These are phyloP conservation scores for Cryptotermes secundus DNA, from an alignment of 1,140 invertebrate genomes.

Conservation along the genomic window DNA sequence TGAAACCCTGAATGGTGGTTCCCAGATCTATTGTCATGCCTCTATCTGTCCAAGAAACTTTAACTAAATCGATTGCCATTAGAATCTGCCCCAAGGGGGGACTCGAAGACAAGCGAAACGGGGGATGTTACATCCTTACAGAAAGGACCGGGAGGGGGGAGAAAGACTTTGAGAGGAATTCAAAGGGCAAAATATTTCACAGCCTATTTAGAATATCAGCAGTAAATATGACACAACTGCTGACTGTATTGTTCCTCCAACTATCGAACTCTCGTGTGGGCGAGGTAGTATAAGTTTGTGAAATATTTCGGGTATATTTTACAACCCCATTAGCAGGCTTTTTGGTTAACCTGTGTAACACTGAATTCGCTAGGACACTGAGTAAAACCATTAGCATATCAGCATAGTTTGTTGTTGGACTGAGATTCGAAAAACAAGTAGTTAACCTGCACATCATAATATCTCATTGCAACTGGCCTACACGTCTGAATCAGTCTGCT, in stretches of 20 bases:
- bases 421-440: too few relatives aligned
- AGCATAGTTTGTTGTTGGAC: too few relatives aligned
- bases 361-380: too few relatives aligned
- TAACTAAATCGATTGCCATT: slow-evolving; percentile 19
- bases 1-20: slow-evolving; percentile 1
- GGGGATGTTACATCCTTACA: neutral
- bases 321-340: too few relatives aligned
- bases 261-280: too few relatives aligned
- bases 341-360: too few relatives aligned
- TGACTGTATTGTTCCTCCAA: neutral
- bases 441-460: too few relatives aligned
- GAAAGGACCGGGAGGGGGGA: neutral
- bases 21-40: neutral
- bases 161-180: neutral
- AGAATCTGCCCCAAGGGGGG: neutral
- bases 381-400: too few relatives aligned
- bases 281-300: too few relatives aligned
- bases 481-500: too few relatives aligned
- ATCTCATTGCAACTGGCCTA: too few relatives aligned
- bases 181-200: neutral
- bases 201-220: neutral
- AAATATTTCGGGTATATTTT: too few relatives aligned
- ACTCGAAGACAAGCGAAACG: neutral
- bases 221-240: neutral
- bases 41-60: neutral